A percentile compares a stretch with the other conserved stretches of the same genome.
Evolutionary conservation across 2,797 vertebrate species (phyloP).

Genomic region (Megaceryle alcyon): DNA sequence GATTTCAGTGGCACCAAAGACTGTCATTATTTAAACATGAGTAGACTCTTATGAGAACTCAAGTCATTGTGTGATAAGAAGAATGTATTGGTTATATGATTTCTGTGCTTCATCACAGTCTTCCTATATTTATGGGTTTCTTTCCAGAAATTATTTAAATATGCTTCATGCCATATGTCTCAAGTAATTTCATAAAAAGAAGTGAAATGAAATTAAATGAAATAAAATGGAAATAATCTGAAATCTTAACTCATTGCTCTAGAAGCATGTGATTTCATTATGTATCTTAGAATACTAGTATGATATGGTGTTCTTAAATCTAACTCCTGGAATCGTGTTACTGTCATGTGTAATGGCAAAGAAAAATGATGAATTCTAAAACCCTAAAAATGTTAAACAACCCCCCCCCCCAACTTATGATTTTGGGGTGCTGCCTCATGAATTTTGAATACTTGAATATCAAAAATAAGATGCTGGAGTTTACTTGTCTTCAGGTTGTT

Average conservation of each 20-base stretch:
- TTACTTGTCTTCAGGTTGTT: neutral
- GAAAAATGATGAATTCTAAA: neutral
- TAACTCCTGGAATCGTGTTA: neutral
- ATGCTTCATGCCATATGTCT: neutral
- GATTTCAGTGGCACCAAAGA: neutral
- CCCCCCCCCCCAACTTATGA: neutral
- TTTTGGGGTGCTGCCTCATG: neutral
- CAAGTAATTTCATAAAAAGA: neutral
- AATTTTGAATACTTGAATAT: neutral
- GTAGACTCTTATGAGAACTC: neutral
- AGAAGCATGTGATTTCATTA: neutral
- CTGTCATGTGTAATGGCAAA: neutral
- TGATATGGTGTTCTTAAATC: neutral
- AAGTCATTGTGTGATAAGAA: neutral
- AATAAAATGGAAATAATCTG: neutral
- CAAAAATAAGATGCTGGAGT: neutral
- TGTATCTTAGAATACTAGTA: neutral
- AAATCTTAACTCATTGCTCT: neutral
- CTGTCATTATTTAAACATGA: neutral
- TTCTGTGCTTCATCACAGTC: neutral
- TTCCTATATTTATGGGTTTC: neutral
- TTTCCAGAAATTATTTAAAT: neutral
- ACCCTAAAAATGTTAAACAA: neutral
- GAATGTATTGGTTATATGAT: neutral
- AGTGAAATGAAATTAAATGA: neutral